A percentile compares a stretch with the other conserved stretches of the same genome.
Conservation (phyloP, 2,888 invertebrate species). For the Cheilosia grossa region DNA sequence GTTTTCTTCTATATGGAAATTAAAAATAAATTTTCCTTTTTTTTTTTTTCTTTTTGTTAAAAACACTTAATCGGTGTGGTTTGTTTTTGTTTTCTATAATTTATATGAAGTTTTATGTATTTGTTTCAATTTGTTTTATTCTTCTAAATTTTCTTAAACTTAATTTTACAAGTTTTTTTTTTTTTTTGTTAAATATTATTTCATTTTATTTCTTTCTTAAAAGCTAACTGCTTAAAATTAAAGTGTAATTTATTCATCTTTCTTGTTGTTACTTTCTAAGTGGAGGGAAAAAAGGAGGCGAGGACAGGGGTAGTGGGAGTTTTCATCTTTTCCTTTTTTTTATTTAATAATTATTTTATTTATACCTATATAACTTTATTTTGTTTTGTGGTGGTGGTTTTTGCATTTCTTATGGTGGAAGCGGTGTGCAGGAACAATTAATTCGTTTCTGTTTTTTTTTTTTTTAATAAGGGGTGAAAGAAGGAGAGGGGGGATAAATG, state of each 20-base stretch:
- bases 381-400: slow-evolving; percentile 55
- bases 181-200: slow-evolving; percentile 66
- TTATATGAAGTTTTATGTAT: slow-evolving; percentile 73
- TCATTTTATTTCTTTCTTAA: slow-evolving; percentile 61
- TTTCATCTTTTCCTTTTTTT: slow-evolving; percentile 16
- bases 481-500: slow-evolving; percentile 14
- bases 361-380: slow-evolving; percentile 65
- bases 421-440: slow-evolving; percentile 74
- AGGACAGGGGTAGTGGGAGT: slow-evolving; percentile 26
- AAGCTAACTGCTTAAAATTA: slow-evolving; percentile 75
- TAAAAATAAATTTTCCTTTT: slow-evolving; percentile 53
- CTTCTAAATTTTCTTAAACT: slow-evolving; percentile 70
- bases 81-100: slow-evolving; percentile 64
- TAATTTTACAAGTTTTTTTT: slow-evolving; percentile 71
- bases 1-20: slow-evolving; percentile 43
- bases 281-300: slow-evolving; percentile 60
- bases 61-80: slow-evolving; percentile 75
- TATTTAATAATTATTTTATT: slow-evolving; percentile 62
- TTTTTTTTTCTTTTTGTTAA: slow-evolving; percentile 48
- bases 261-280: slow-evolving; percentile 51
- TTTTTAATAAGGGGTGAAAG: slow-evolving; percentile 8
- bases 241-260: slow-evolving; percentile 68
- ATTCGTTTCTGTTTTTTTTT: slow-evolving; percentile 31
- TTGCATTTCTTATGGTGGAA: slow-evolving; percentile 69
- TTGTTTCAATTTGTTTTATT: slow-evolving; percentile 70